Conservation (phyloP, 2,888 invertebrate species). For the Incurvaria masculella region DNA sequence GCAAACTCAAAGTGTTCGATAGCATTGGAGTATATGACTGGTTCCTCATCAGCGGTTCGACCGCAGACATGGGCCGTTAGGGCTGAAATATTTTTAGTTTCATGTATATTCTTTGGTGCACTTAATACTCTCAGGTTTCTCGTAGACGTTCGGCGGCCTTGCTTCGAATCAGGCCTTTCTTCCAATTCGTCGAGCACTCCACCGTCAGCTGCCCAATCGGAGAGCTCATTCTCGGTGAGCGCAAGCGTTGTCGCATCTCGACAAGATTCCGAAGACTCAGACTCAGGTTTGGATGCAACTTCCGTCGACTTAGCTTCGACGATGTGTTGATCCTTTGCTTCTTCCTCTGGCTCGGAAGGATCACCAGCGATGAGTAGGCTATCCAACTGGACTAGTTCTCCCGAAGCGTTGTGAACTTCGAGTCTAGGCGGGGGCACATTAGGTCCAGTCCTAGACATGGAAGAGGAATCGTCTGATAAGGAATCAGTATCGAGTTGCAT, state of each 20-base stretch:
- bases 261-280: constrained; percentile 63
- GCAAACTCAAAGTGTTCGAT: constrained; percentile 81
- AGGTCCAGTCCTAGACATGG: constrained; percentile 36
- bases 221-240: constrained; percentile 82
- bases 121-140: constrained; percentile 36
- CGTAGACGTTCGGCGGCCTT: constrained; percentile 19
- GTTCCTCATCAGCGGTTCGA: constrained; percentile 29
- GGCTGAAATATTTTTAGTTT: constrained; percentile 39
- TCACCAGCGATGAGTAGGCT: constrained; percentile 48
- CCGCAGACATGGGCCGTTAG: constrained; percentile 45
- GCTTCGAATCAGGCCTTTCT: constrained; percentile 34
- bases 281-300: constrained; percentile 36
- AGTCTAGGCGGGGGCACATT: constrained; percentile 62
- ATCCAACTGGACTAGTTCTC: constrained; percentile 62
- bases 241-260: constrained; percentile 69
- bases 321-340: constrained; percentile 21
- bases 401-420: constrained; percentile 70
- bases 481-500: constrained; percentile 60
- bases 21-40: constrained; percentile 50
- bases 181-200: constrained; percentile 68
- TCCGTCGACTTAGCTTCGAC: constrained; percentile 10
- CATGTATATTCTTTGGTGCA: constrained; percentile 36
- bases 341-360: constrained; percentile 27
- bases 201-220: constrained; percentile 85
- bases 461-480: constrained; percentile 35